Evolutionary conservation across 2,797 vertebrate genomes (phyloP), one percentile per base, ranked within the genome.

Genomic region (Poecilia velifera): DNA sequence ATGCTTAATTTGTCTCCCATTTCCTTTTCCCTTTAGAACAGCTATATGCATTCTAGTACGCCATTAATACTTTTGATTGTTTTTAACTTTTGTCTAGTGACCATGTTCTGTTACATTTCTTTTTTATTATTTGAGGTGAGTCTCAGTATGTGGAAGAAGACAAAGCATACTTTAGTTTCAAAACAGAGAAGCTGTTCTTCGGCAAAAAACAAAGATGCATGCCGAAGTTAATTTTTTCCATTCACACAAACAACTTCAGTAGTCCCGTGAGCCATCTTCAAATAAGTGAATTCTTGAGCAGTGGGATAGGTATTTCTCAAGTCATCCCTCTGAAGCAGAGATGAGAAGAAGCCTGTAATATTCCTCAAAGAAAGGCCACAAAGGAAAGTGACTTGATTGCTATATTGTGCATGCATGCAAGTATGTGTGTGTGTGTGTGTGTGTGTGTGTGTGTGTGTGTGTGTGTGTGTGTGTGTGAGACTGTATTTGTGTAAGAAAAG

Each of bases 321-420:
- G 78, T 76, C 75, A 49, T 75, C 72, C 74, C 84, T 86, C 76
- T 87, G 84, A 89, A 80, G 86, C 47, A 68, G 73, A 90, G 87
- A 89, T 88, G 57, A 83, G 73, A 91, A 76, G 83, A 81, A 53
- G 79, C 75, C 79, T 86, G 72, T 87, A 76, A 84, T 86, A 84
- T 88, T 88, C 81, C 82, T 86, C 73, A 90, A 85, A 89, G 86
- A 78, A 79, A 75, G 71, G 57, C 77, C 55, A 83, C 64, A 83
- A 83, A 89, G 71, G 77, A 72, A 76, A 84, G 75, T 72, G 51
- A 76, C 74, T 81, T 83, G 73, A 83, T 73, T 82, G 80, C 10
- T 51, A 62, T 77, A 79, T 81, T 81, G 79, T 84, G 71, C 76
- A 71, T 82, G 68, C 62, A 66, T 75, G 77, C 14, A 16, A 28